These are phyloP conservation scores for Zingel zingel DNA, from an alignment of 2,113 vertebrate genomes.

Conservation along the genomic window DNA sequence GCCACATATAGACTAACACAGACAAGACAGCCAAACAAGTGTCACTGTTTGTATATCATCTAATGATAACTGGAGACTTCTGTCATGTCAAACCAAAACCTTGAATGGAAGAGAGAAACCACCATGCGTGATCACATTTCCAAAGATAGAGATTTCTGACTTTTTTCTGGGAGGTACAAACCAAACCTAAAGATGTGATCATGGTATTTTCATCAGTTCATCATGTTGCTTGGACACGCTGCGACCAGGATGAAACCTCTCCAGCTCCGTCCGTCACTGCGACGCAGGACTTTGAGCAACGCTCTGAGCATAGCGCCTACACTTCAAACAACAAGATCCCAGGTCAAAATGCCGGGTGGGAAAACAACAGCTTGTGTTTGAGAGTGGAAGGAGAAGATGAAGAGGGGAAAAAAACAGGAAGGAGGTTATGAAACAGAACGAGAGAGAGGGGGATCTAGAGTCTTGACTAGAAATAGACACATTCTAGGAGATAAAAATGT, in stretches of 20 bases:
- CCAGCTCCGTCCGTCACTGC: not conserved
- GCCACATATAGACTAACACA: not conserved
- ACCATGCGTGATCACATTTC: constrained; percentile 18
- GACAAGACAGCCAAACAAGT: constrained; percentile 16
- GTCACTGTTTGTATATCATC: not conserved
- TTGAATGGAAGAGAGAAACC: constrained; percentile 12
- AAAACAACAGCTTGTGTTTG: constrained; percentile 22
- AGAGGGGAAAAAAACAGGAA: not conserved
- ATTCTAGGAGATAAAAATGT: not conserved
- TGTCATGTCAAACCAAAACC: constrained; percentile 1
- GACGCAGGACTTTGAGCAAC: constrained; percentile 6
- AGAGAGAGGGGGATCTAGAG: not conserved
- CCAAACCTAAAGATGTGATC: constrained; percentile 2
- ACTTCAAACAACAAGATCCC: constrained; percentile 9
- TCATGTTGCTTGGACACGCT: not conserved
- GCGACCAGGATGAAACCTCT: not conserved
- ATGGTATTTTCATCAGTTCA: not conserved
- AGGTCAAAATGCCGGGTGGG: constrained; percentile 19
- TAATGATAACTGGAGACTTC: constrained; percentile 4
- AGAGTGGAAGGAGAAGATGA: not conserved
- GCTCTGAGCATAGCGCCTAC: not conserved
- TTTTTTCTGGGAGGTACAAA: constrained; percentile 34
- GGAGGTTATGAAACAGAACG: not conserved
- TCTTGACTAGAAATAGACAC: not conserved
- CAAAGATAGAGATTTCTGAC: constrained; percentile 34